Conservation (phyloP, 30 jellyfish, hydroid and myxozoan genomes). For the Phacellophora camtschatica region DNA sequence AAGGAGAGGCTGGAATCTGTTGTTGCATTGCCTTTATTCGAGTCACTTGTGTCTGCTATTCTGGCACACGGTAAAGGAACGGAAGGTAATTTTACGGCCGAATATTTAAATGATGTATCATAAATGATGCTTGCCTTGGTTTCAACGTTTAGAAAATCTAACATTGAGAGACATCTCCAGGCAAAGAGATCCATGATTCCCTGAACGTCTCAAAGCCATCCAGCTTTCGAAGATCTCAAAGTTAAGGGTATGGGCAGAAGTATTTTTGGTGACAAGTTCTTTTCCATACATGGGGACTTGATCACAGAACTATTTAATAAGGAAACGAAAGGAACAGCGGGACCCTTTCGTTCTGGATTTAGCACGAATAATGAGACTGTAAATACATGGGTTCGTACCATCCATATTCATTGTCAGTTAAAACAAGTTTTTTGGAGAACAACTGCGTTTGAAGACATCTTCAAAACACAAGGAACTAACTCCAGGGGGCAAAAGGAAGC, state of each 20-base stretch:
- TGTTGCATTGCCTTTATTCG: not conserved
- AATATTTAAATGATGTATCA: constrained; percentile 43
- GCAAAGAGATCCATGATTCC: constrained; percentile 29
- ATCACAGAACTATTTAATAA: constrained; percentile 51
- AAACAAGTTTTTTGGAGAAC: constrained; percentile 6
- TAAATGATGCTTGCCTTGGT: constrained; percentile 40
- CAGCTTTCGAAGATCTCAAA: constrained; percentile 34
- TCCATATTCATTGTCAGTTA: constrained; percentile 44
- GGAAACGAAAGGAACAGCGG: constrained; percentile 51
- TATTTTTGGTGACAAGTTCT: constrained; percentile 23
- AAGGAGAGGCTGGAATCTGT: constrained; percentile 1
- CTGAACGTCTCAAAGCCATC: constrained; percentile 13
- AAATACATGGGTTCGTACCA: constrained; percentile 41
- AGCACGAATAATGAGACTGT: constrained; percentile 29
- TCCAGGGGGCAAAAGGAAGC: not conserved
- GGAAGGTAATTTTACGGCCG: constrained; percentile 18
- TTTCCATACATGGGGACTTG: constrained; percentile 54
- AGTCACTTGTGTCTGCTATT: not conserved
- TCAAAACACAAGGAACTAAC: constrained; percentile 31
- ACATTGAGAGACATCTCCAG: constrained; percentile 37
- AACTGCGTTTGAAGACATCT: constrained; percentile 2
- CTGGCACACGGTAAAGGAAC: not conserved
- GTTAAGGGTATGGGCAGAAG: constrained; percentile 30
- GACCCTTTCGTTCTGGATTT: constrained; percentile 43
- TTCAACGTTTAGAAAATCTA: constrained; percentile 36